Percentiles rank a stretch among this genome's conserved stretches.
These are phyloP conservation scores for Chloropsis cyanopogon DNA, from an alignment of 2,113 vertebrate genomes.

Conservation along the genomic window DNA sequence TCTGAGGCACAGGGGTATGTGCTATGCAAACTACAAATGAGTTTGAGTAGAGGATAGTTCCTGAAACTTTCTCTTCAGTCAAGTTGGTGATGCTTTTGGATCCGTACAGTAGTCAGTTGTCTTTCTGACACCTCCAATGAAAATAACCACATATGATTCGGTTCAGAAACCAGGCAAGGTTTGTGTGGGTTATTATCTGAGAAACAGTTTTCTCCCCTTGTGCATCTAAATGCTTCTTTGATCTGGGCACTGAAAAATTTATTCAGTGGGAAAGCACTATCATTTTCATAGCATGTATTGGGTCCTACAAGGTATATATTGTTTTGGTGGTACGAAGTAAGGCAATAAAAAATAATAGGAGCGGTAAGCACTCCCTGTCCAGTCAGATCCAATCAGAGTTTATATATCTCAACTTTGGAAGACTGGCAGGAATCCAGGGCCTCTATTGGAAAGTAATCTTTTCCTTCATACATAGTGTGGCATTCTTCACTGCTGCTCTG, in stretches of 20 bases:
- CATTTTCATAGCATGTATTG: neutral
- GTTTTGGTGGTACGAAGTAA: neutral
- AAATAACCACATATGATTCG: neutral
- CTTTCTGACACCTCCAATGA: neutral
- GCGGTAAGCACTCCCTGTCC: neutral
- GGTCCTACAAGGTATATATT: slow-evolving; percentile 6
- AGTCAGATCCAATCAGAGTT: neutral
- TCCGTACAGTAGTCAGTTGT: neutral
- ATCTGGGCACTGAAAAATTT: neutral
- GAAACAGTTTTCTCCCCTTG: neutral
- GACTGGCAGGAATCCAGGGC: neutral
- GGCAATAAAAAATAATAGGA: slow-evolving; percentile 27
- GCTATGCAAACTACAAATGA: neutral
- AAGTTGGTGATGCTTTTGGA: neutral
- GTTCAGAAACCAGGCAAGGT: neutral
- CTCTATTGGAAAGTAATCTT: neutral
- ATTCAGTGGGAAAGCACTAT: neutral
- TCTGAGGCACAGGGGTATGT: neutral
- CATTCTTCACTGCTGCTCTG: neutral
- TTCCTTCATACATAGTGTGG: neutral
- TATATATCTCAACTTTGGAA: neutral
- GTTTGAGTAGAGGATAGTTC: neutral
- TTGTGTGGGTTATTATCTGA: neutral
- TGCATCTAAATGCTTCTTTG: neutral
- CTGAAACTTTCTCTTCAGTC: neutral